phyloP scores from a whole-genome alignment of 1,140 invertebrate species.

The Zaprionus capensis region DNA sequence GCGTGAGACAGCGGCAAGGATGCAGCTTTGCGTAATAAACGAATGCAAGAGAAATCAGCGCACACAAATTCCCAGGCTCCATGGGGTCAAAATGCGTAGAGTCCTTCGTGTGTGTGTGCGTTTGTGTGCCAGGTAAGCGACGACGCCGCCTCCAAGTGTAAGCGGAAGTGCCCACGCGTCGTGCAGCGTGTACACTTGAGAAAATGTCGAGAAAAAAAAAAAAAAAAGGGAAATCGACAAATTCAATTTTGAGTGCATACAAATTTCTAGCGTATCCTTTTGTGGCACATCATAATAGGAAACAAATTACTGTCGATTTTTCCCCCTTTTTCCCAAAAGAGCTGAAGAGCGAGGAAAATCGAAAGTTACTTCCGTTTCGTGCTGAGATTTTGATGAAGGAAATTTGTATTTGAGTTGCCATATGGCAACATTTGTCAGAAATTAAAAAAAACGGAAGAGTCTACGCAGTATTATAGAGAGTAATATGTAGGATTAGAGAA shows the following conservation, averaged over 20 bases:
- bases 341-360: slow-evolving; percentile 23
- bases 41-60: slow-evolving; percentile 28
- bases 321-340: slow-evolving; percentile 29
- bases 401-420: slow-evolving; percentile 7
- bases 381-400: slow-evolving; percentile 29
- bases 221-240: slow-evolving; percentile 32
- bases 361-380: slow-evolving; percentile 53
- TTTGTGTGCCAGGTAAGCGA: slow-evolving; percentile 26
- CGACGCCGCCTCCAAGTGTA: slow-evolving; percentile 24
- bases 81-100: slow-evolving; percentile 6
- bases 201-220: neutral
- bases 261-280: slow-evolving; percentile 43
- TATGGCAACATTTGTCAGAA: slow-evolving; percentile 25
- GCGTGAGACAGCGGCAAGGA: slow-evolving; percentile 61
- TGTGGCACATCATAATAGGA: slow-evolving; percentile 21
- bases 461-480: no score
- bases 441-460: no score
- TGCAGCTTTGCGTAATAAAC: slow-evolving; percentile 66
- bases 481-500: no score
- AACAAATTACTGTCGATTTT: slow-evolving; percentile 46
- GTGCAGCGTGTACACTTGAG: slow-evolving; percentile 17
- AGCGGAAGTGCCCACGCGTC: slow-evolving; percentile 61
- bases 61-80: slow-evolving; percentile 54
- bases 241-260: slow-evolving; percentile 43
- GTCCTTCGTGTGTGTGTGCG: slow-evolving; percentile 6